A percentile compares a stretch with the other conserved stretches of the same genome.
Conservation (phyloP, 1,140 invertebrate genomes). For the Zaprionus vittiger region DNA sequence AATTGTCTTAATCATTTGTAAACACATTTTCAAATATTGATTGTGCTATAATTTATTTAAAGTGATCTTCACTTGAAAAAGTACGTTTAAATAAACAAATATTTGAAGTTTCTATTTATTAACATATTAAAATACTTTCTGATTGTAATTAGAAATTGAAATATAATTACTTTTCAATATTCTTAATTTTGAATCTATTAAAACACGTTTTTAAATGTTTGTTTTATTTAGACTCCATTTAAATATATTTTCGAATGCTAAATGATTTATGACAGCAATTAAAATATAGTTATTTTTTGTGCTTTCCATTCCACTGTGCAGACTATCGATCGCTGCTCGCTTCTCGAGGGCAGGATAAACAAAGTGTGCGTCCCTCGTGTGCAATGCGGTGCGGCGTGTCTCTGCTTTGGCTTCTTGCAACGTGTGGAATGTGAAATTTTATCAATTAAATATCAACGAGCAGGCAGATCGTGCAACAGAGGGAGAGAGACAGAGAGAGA, state of each 20-base stretch:
- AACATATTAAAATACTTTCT: not conserved
- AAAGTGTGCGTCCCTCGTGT: slow-evolving; percentile 39
- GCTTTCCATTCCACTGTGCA: not conserved
- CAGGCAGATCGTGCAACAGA: slow-evolving; percentile 25
- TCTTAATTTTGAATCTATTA: too few relatives aligned
- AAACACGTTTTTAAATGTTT: not conserved
- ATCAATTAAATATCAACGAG: slow-evolving; percentile 76
- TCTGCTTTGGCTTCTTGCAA: slow-evolving; percentile 67
- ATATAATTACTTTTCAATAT: too few relatives aligned
- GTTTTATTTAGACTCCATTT: not conserved
- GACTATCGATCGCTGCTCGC: slow-evolving; percentile 25
- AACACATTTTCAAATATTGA: too few relatives aligned
- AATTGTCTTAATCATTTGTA: too few relatives aligned
- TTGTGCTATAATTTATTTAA: too few relatives aligned
- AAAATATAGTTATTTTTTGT: not conserved
- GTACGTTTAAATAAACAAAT: too few relatives aligned
- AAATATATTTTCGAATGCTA: not conserved
- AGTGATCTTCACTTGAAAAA: too few relatives aligned
- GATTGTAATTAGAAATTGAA: not conserved
- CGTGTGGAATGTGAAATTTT: slow-evolving; percentile 77
- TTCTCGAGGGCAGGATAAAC: slow-evolving; percentile 71
- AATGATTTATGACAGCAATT: not conserved
- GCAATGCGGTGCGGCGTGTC: slow-evolving; percentile 21
- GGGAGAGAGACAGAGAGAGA: not conserved
- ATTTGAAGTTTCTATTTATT: not conserved